These are phyloP conservation scores for Periparus ater DNA, from an alignment of 2,797 vertebrate species.

Conservation along the genomic window DNA sequence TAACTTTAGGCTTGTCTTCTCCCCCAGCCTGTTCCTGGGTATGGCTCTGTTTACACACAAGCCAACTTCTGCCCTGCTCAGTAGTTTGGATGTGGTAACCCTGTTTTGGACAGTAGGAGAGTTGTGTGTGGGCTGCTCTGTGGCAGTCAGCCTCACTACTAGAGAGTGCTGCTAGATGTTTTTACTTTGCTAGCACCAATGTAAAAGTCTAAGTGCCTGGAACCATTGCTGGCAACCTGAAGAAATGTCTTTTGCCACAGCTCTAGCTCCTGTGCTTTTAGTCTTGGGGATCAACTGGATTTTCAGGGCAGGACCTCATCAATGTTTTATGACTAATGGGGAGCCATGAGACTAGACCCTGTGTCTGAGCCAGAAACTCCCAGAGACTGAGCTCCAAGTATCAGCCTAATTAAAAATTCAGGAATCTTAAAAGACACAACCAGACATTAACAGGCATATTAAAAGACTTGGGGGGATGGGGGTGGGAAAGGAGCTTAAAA, in stretches of 20 bases:
- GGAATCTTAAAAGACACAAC: neutral
- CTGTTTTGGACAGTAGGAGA: neutral
- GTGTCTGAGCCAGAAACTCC: neutral
- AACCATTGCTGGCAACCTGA: neutral
- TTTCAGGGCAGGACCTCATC: neutral
- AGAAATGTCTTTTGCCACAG: neutral
- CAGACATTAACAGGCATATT: neutral
- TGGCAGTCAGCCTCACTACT: neutral
- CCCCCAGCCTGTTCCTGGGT: neutral
- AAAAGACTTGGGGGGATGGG: neutral
- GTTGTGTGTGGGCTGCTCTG: neutral
- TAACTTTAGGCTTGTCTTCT: neutral
- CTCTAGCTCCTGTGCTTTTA: neutral
- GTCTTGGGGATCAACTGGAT: neutral
- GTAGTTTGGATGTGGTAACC: neutral
- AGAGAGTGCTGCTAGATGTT: neutral
- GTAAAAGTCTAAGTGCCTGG: neutral
- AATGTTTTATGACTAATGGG: neutral
- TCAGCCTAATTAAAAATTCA: neutral
- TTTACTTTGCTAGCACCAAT: neutral
- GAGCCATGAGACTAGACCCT: neutral
- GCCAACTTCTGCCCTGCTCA: neutral
- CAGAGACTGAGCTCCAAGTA: neutral
- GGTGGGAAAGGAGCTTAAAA: neutral
- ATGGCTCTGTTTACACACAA: neutral